phyloP scores from a whole-genome alignment of 2,888 invertebrate species.

The Spisula solida region DNA sequence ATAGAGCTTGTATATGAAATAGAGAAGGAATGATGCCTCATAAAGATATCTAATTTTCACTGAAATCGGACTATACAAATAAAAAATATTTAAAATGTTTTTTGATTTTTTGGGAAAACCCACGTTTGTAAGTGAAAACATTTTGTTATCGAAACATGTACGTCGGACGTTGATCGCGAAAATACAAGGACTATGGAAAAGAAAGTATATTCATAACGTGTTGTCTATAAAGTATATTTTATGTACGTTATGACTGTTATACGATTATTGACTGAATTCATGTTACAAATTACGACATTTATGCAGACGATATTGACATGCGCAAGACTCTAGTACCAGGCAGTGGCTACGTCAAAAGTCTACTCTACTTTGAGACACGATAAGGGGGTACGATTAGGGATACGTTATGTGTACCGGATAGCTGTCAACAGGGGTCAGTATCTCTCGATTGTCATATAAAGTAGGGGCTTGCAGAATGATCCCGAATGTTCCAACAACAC shows the following conservation, averaged over 20 bases:
- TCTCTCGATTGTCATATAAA: conserved; percentile 65
- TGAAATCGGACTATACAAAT: too few species aligned
- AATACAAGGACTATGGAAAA: too few species aligned
- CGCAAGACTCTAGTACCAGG: background rate
- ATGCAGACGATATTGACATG: conserved; percentile 9
- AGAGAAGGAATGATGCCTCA: too few species aligned
- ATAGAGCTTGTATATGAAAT: too few species aligned
- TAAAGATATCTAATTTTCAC: too few species aligned
- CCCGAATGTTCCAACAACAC: conserved; percentile 88
- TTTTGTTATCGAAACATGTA: too few species aligned
- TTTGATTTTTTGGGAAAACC: too few species aligned
- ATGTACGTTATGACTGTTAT: background rate
- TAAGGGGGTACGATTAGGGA: background rate
- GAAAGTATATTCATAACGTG: too few species aligned
- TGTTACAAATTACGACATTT: background rate
- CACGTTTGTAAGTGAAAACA: too few species aligned
- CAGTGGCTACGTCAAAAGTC: background rate
- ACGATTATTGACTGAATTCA: background rate
- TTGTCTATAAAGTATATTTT: too few species aligned
- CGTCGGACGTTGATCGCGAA: too few species aligned
- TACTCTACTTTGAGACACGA: background rate
- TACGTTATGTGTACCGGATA: conserved; percentile 42
- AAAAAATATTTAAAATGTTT: too few species aligned
- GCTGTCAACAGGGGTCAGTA: conserved; percentile 61
- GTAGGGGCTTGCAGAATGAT: conserved; percentile 90